Percentiles rank a stretch among this genome's conserved stretches.
phyloP scores from a whole-genome alignment of 2,113 vertebrate species.

The Odontesthes bonariensis region DNA sequence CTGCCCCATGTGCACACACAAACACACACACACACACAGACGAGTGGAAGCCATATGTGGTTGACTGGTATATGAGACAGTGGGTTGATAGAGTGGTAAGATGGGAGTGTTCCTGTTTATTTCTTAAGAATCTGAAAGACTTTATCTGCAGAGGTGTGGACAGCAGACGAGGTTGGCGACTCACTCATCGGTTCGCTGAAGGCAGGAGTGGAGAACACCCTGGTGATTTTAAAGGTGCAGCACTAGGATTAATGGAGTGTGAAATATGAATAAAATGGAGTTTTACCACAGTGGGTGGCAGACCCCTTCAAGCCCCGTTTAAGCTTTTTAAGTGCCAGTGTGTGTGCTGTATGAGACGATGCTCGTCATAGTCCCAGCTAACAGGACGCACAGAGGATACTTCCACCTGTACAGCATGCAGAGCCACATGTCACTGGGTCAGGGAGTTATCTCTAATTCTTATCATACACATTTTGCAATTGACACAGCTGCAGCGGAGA shows the following conservation, averaged over 20 bases:
- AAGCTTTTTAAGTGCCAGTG: conserved; percentile 20
- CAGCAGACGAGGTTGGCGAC: conserved; percentile 68
- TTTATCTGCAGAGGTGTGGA: conserved; percentile 75
- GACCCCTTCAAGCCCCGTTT: conserved; percentile 11
- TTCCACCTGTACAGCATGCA: not conserved
- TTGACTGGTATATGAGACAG: conserved; percentile 66
- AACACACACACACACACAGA: conserved; percentile 19
- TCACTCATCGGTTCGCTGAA: conserved; percentile 66
- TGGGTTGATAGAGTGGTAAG: conserved; percentile 72
- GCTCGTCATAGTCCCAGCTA: conserved; percentile 13
- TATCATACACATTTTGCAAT: not conserved
- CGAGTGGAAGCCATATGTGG: conserved; percentile 43
- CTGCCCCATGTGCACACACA: conserved; percentile 46
- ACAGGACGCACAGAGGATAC: not conserved
- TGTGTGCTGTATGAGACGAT: conserved; percentile 1
- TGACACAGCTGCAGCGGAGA: not conserved
- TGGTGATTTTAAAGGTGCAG: conserved; percentile 51
- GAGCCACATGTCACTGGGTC: too few relatives aligned
- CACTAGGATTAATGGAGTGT: conserved; percentile 60
- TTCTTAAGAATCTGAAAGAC: conserved; percentile 83
- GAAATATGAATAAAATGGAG: conserved; percentile 63
- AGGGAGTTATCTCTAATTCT: not conserved
- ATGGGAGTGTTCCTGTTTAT: conserved; percentile 86
- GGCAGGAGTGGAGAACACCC: conserved; percentile 35
- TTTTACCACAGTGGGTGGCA: conserved; percentile 63